Percentiles rank a stretch among this genome's conserved stretches.
Evolutionary conservation across 2,113 vertebrate species (phyloP).

Genomic region (Myotis davidii): DNA sequence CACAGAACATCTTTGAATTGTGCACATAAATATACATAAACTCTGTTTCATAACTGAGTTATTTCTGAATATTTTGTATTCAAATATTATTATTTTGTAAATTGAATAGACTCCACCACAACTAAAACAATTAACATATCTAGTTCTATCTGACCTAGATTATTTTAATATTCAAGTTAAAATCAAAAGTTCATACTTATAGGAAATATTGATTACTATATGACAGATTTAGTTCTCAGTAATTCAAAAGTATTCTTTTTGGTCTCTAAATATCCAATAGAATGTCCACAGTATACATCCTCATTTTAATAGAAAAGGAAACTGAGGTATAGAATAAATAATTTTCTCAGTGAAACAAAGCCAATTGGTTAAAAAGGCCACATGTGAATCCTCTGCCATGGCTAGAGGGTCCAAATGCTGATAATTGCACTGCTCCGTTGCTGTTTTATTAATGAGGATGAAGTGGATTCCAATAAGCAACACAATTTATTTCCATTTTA

Average conservation of each 20-base stretch:
- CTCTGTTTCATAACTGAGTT: background rate
- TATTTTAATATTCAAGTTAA: background rate
- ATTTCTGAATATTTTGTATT: background rate
- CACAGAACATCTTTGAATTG: background rate
- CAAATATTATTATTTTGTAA: conserved; percentile 42
- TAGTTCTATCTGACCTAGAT: background rate
- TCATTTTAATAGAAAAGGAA: conserved; percentile 14
- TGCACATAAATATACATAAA: conserved; percentile 17
- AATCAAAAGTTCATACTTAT: background rate
- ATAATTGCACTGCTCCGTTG: background rate
- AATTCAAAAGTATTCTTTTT: background rate
- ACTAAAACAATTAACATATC: background rate
- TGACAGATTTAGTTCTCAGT: background rate
- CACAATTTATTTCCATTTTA: background rate
- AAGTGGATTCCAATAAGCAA: background rate
- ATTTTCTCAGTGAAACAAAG: background rate
- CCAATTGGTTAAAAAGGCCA: background rate
- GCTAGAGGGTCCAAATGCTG: background rate
- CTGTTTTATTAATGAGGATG: background rate
- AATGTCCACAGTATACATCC: background rate
- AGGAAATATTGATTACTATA: background rate
- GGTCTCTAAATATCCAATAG: background rate
- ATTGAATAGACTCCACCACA: background rate
- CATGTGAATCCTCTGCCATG: background rate
- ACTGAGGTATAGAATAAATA: background rate